A percentile compares a stretch with the other conserved stretches of the same genome.
Evolutionary conservation across 2,113 vertebrate species (phyloP).

Genomic region (Bujurquina vittata): DNA sequence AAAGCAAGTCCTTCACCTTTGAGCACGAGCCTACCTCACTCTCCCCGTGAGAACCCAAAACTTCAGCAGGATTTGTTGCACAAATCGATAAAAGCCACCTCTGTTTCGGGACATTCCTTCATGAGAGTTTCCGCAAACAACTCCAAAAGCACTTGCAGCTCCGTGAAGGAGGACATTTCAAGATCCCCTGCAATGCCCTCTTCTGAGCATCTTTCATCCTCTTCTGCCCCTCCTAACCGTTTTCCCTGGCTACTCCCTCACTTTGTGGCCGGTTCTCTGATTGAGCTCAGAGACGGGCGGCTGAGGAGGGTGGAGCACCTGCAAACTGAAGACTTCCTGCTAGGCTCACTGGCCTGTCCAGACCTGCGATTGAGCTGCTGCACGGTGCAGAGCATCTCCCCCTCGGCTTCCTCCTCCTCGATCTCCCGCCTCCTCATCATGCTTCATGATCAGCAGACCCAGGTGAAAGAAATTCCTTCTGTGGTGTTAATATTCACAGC

Average conservation of each 20-base stretch:
- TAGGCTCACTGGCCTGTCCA: slow-evolving; percentile 74
- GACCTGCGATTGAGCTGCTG: slow-evolving; percentile 79
- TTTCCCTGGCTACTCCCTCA: slow-evolving; percentile 74
- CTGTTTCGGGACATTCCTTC: slow-evolving; percentile 27
- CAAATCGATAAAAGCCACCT: slow-evolving; percentile 18
- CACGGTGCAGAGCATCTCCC: slow-evolving; percentile 77
- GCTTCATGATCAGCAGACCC: slow-evolving; percentile 75
- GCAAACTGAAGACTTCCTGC: slow-evolving; percentile 80
- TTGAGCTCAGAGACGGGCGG: slow-evolving; percentile 78
- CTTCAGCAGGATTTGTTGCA: background rate
- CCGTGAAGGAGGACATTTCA: slow-evolving; percentile 4
- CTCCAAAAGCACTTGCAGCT: slow-evolving; percentile 4
- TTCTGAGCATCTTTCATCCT: background rate
- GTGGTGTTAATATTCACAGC: background rate
- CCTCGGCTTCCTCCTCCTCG: slow-evolving; percentile 49
- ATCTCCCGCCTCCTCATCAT: slow-evolving; percentile 76
- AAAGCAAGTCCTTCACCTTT: slow-evolving; percentile 18
- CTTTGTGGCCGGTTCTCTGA: slow-evolving; percentile 79
- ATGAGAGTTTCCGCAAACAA: background rate
- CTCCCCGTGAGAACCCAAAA: background rate
- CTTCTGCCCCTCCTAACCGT: slow-evolving; percentile 29
- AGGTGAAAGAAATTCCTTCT: slow-evolving; percentile 63
- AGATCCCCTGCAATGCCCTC: background rate
- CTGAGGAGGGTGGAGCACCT: slow-evolving; percentile 80
- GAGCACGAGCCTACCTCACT: slow-evolving; percentile 30